A percentile compares a stretch with the other conserved stretches of the same genome.
Evolutionary conservation across 2,797 vertebrate genomes (phyloP).

Genomic region (Spea hammondii): DNA sequence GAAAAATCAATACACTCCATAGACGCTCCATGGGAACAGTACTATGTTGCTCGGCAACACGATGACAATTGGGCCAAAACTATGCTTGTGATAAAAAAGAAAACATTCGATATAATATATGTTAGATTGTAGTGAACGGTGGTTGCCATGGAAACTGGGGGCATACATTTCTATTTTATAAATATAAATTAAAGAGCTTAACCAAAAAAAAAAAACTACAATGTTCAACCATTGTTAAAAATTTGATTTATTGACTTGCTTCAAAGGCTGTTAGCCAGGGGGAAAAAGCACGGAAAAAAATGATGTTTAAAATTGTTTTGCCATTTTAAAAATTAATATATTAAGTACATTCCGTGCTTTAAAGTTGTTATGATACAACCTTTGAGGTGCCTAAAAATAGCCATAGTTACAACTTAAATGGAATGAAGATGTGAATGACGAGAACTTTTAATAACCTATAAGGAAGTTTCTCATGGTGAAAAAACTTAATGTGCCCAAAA

Average conservation of each 20-base stretch:
- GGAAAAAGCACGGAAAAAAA: constrained; percentile 3
- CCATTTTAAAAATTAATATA: constrained; percentile 29
- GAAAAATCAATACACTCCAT: constrained; percentile 40
- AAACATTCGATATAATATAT: constrained; percentile 36
- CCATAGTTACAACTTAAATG: constrained; percentile 15
- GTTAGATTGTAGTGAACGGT: constrained; percentile 22
- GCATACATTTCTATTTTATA: constrained; percentile 14
- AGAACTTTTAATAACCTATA: constrained; percentile 22
- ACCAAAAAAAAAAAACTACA: background rate
- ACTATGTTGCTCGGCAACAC: constrained; percentile 45
- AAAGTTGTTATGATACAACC: background rate
- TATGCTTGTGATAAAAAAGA: constrained; percentile 25
- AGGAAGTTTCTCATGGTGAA: constrained; percentile 18
- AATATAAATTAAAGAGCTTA: background rate
- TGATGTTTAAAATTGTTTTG: constrained; percentile 32
- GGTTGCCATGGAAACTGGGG: constrained; percentile 36
- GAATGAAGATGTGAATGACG: constrained; percentile 10
- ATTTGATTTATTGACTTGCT: background rate
- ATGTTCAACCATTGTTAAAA: background rate
- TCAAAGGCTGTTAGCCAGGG: constrained; percentile 3
- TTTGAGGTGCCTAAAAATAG: constrained; percentile 29
- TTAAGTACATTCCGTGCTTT: constrained; percentile 10
- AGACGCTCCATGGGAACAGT: constrained; percentile 17
- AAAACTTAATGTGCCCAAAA: constrained; percentile 9
- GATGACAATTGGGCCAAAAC: constrained; percentile 36